Base-by-base conservation (phyloP, 2,113 vertebrate genomes). In the Neogobius melanostomus region DNA sequence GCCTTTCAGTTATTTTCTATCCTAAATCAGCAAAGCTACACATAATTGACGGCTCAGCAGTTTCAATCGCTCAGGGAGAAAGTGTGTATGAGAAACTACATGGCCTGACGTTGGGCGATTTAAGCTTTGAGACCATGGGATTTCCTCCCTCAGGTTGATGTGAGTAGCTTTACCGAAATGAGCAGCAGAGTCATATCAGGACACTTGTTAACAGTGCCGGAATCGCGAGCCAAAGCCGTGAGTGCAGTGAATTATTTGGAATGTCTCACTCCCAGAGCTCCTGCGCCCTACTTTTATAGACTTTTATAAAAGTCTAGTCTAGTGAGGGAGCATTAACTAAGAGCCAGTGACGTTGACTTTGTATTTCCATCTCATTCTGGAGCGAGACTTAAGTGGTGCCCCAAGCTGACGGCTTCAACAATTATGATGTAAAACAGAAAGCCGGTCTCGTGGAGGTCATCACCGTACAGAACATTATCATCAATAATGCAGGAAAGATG, bases 211-310 rank as follows among this genome's bases (percentile, higher is more conserved):
- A 67, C 65, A 46, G 66, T 69, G 52, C 12, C 56, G 71, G 69
- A 56, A 64, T 74, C 59, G 57, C 50, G 74, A 71, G 75, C 63
- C 67, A 69, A 79, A 80, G 71, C 74, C 66, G 50, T 78, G 61
- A 72, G 66, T 79, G 76, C 64, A 48, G 80, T 81, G 60, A 85
- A 76, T 82, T 77, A 68, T 84, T 83, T 87, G 81, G 75, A 83
- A 69, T 77, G 83, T 89, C 84, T 83, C 70, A 60, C 83, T 82
- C 76, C 82, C 76, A 75, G 74, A 80, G 77, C 76, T 76, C 74
- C 73, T 8, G 0, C 83, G 85, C 63, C 87, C 86, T 83, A 86
- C 71, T 83, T 89, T 77, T 62, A 70, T 64, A 68, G 53, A 36
- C 28, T 36, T 36, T 36, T 36, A 36, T 36, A 21, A 21, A 21